These are phyloP conservation scores for Cololabis saira DNA, from an alignment of 2,113 vertebrate species.

Conservation along the genomic window DNA sequence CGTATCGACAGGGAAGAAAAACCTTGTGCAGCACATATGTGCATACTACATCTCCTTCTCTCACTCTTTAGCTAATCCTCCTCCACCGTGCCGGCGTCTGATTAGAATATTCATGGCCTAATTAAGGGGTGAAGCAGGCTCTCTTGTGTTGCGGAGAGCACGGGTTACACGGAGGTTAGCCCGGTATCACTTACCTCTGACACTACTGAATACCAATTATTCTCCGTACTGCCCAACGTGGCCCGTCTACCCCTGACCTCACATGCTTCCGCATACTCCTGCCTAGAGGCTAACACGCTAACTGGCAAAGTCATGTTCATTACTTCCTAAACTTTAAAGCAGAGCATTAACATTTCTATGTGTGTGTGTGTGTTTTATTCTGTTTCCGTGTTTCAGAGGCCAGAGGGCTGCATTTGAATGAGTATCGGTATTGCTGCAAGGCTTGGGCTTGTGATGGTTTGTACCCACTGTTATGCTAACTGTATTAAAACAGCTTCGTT, in stretches of 20 bases:
- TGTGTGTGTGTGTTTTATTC: background rate
- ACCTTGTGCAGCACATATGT: background rate
- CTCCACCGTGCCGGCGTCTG: slow-evolving; percentile 78
- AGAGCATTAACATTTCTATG: background rate
- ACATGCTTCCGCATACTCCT: slow-evolving; percentile 14
- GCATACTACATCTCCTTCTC: slow-evolving; percentile 15
- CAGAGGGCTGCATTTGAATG: background rate
- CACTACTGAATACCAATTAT: slow-evolving; percentile 77
- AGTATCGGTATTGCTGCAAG: background rate
- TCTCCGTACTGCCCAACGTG: slow-evolving; percentile 39
- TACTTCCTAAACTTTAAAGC: background rate
- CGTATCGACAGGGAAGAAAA: slow-evolving; percentile 11
- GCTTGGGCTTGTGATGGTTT: background rate
- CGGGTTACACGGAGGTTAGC: slow-evolving; percentile 73
- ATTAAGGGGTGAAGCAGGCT: slow-evolving; percentile 84
- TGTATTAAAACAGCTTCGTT: background rate
- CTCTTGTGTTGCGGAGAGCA: slow-evolving; percentile 76
- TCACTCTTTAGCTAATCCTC: slow-evolving; percentile 75
- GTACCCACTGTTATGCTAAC: background rate
- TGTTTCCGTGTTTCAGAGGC: background rate
- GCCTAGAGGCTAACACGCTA: slow-evolving; percentile 43
- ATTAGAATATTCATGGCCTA: slow-evolving; percentile 90
- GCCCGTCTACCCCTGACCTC: slow-evolving; percentile 41
- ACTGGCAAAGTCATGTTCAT: slow-evolving; percentile 9
- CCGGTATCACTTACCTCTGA: slow-evolving; percentile 75